Conservation (phyloP, 1,140 invertebrate genomes). For the Bombus breviceps region DNA sequence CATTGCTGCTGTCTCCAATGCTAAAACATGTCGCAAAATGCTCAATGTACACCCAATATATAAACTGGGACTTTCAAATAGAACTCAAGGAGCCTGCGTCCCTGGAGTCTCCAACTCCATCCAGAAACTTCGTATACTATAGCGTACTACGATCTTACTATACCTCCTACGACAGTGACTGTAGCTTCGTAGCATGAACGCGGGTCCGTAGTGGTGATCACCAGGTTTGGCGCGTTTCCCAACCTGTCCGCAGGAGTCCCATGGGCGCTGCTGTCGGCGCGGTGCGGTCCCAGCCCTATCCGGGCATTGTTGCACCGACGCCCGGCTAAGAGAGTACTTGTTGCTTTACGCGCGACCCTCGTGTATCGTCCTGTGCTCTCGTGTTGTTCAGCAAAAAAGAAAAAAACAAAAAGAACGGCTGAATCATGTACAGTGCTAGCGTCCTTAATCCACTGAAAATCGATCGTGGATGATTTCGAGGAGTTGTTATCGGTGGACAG, state of each 20-base stretch:
- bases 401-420: not conserved
- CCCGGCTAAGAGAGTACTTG: constrained; percentile 69
- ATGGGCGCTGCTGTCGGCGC: constrained; percentile 72
- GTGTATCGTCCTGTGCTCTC: constrained; percentile 28
- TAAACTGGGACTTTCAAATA: too few relatives aligned
- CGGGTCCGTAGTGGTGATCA: constrained; percentile 25
- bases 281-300: constrained; percentile 72
- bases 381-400: constrained; percentile 2
- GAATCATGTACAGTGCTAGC: constrained; percentile 48
- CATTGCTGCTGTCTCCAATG: too few relatives aligned
- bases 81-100: constrained; percentile 22
- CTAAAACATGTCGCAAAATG: too few relatives aligned
- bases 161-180: not conserved
- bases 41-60: not conserved
- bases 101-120: constrained; percentile 19
- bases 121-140: constrained; percentile 24
- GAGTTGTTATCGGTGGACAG: not conserved
- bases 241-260: constrained; percentile 71
- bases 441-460: not conserved
- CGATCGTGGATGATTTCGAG: constrained; percentile 40
- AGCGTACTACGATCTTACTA: not conserved
- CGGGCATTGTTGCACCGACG: constrained; percentile 79
- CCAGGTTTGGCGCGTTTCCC: constrained; percentile 43
- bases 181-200: not conserved
- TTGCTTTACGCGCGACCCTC: constrained; percentile 27